Base-by-base conservation (phyloP, 53 echinoderm and acorn worm species). In the Luidia sarsii region DNA sequence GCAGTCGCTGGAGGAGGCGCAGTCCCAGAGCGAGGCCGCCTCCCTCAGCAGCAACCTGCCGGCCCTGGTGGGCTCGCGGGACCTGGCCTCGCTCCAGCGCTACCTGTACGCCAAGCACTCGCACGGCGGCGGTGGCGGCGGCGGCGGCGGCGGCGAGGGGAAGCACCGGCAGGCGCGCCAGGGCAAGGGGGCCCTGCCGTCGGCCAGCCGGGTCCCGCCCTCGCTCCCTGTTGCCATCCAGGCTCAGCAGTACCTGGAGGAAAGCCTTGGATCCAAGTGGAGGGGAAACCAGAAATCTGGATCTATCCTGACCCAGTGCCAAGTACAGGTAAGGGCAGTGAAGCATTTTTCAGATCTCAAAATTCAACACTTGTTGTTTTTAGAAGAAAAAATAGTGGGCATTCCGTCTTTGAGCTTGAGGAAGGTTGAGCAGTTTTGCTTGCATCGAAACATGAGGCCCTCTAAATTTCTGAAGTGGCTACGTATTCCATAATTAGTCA, bases 181-280 rank as follows among this genome's bases (percentile, higher is more conserved):
- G 48, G 88, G 75, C 20, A 82, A 68, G 7, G 33, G 59, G 3
- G 23, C 59, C 19, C 43, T 60, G 21, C 49, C 70, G 2, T 45
- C 70, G 0, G 60, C 46, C 6, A 70, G 60, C 28, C 83, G 70
- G 51, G 77, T 65, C 67, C 82, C 75, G 3, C 36, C 86, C 22
- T 60, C 70, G 5, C 50, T 86, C 53, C 86, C 75, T 7, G 54
- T 86, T 0, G 83, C 91, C 4, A 43, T 91, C 27, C 94, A 91
- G 64, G 91, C 94, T 25, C 94, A 94, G 82, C 94, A 94, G 74
- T 94, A 94, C 71, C 70, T 94, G 28, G 94, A 94, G 57, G 91
- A 89, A 71, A 86, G 86, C 32, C 67, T 91, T n/a, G 91, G 89
- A 25, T 79, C 89, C 13, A 75, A 70, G 2, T 89, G 91, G 91